Base-by-base conservation (phyloP, 2,888 invertebrate species). In the Apamea monoglypha region DNA sequence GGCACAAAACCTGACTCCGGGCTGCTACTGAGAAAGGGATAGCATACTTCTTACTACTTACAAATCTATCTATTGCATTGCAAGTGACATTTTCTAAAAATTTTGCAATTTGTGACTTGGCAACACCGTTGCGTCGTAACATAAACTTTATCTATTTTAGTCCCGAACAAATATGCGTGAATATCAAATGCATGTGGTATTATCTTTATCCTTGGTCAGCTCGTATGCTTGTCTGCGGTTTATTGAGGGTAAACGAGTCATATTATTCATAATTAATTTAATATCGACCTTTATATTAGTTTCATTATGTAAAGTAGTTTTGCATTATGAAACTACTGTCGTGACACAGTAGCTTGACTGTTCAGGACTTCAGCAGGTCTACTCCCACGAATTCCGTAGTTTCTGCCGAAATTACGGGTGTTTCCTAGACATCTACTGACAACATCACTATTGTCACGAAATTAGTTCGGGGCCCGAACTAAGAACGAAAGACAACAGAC, bases 141-240 rank as follows among this genome's bases (percentile, higher is more conserved):
- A 56, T 64, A 36, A 64, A 56, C 16, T 50, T 53, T 50, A 21
- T 47, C 21, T 82, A 84, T 80, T 73, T 69, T 64, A 61, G 59
- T 69, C 69, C 69, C 44, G 21, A 53, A 84, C 36, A 70, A 47
- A 74, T 69, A 74, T 16, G 32, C 16, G 50, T 50, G 66, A 74
- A 74, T 69, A 74, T 84, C 67, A 32, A 64, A 72, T 71, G 44
- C 21, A 47, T 47, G 4, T 56, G 73, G 56, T 81, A 56, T 69
- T 56, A 53, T 12, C 12, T n/a, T 14, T 67, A 76, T 81, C 86
- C 82, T 85, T 81, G 81, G 25, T n/a, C 14, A 5, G 3, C 21
- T 85, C 44, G n/a, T 73, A 16, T 83, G 25, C 44, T 14, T 61
- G 1, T 50, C 21, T 83, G 86, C 64, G 86, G 86, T 83, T 81